Base-by-base conservation (phyloP, 1,140 invertebrate species). In the Octopus sinensis region DNA sequence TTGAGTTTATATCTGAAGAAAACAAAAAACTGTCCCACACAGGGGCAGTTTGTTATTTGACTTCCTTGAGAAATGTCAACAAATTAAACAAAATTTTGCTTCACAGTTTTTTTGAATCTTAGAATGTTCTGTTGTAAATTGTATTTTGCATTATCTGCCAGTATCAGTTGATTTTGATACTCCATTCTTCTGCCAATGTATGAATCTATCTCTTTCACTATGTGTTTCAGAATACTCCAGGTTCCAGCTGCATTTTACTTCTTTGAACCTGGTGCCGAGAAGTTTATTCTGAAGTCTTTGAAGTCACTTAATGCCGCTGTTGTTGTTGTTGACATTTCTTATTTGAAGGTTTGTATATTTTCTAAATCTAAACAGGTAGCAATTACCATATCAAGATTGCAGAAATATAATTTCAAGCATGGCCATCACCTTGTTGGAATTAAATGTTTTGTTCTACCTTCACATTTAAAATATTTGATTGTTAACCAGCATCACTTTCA, bases 201-300 rank as follows among this genome's bases (percentile, higher is more conserved):
- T 43, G 30, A 43, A 43, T 43, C 30, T 43, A 43, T 43, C 30
- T 43, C 30, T 43, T 43, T 43, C 30, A 43, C 30, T 43, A 43
- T 43, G 30, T 52, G 78, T 82, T 9, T 30, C 73, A 82, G 81
- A 2, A 54, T 85, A 23, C 78, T 85, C 43, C 62, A 83, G 54
- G 53, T 53, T 9, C 76, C 52, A 9, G 53, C 77, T 0, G 54
- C 53, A 53, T 80, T 82, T 78, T 81, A 73, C 82, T 83, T 81
- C 79, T 78, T 80, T 79, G 52, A 75, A 53, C 78, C 76, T 30
- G 54, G 82, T 43, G 53, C 83, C 12, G 17, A 54, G 4, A 53
- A 82, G 43, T 77, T 83, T 17, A 73, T 82, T 6, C 30, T 56
- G 12, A 78, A 43, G 71, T 6, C 71, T 17, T 17, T 81, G 17